These are phyloP conservation scores for Acleris cristana DNA, from an alignment of 2,888 invertebrate genomes.

Conservation along the genomic window DNA sequence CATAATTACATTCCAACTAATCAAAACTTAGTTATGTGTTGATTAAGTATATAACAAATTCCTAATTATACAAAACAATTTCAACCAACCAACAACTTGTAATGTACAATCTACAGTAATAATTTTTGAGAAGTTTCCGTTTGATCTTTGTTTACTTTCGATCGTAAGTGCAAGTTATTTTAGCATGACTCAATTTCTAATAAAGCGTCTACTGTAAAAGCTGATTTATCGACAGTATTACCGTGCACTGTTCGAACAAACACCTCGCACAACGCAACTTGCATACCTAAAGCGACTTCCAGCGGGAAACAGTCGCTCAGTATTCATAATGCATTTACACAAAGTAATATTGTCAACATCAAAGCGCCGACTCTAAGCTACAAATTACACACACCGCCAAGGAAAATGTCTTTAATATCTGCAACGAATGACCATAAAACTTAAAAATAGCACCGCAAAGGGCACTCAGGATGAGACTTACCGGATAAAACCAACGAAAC, in stretches of 20 bases:
- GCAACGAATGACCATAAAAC: constrained; percentile 69
- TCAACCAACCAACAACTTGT: too few species aligned
- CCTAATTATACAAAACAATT: too few species aligned
- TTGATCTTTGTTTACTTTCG: background rate
- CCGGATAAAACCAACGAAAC: constrained; percentile 69
- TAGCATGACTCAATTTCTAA: constrained; percentile 3
- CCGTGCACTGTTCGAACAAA: constrained; percentile 20
- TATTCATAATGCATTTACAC: constrained; percentile 30
- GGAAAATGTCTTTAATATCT: constrained; percentile 70
- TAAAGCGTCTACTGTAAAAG: constrained; percentile 1
- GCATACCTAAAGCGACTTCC: constrained; percentile 22
- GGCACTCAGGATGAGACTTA: constrained; percentile 71
- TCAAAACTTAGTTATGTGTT: too few species aligned
- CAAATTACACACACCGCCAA: constrained; percentile 52
- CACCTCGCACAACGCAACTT: constrained; percentile 28
- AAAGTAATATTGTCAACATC: constrained; percentile 46
- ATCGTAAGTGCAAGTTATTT: background rate
- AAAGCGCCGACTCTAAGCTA: constrained; percentile 48
- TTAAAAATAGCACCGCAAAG: constrained; percentile 71
- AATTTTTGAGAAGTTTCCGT: too few species aligned
- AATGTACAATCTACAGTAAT: too few species aligned
- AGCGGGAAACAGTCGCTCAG: constrained; percentile 21
- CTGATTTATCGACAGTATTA: constrained; percentile 13
- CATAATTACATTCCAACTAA: too few species aligned
- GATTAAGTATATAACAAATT: too few species aligned